phyloP scores from a whole-genome alignment of 2,888 invertebrate species.

The Notodonta dromedarius region DNA sequence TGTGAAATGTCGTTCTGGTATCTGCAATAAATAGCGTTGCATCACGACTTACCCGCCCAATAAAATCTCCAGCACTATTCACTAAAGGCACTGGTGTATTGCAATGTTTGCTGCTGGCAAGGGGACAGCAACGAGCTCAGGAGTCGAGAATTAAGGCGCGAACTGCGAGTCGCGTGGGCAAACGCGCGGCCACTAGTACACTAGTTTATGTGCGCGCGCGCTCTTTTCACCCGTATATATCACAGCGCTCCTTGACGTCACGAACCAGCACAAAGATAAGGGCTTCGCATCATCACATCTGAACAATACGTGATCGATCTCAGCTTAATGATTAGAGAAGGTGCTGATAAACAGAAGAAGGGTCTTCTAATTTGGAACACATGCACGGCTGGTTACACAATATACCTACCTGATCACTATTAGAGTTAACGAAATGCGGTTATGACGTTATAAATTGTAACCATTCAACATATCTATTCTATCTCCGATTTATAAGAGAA shows the following conservation, averaged over 20 bases:
- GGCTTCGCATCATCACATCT: slow-evolving; percentile 46
- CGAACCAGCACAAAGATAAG: slow-evolving; percentile 49
- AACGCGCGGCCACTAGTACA: slow-evolving; percentile 62
- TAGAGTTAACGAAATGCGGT: not conserved
- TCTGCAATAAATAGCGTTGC: slow-evolving; percentile 9
- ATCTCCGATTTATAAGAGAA: no score
- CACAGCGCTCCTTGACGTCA: slow-evolving; percentile 67
- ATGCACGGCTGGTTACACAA: not conserved
- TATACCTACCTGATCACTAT: not conserved
- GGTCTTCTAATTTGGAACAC: not conserved
- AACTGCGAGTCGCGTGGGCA: slow-evolving; percentile 59
- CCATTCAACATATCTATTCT: no score
- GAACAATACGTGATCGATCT: slow-evolving; percentile 54
- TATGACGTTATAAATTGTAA: no score
- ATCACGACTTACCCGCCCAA: slow-evolving; percentile 53
- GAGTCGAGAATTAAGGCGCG: slow-evolving; percentile 42
- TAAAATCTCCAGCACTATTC: slow-evolving; percentile 53
- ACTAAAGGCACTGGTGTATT: slow-evolving; percentile 58
- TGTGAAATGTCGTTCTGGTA: not conserved
- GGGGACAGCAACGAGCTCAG: slow-evolving; percentile 45
- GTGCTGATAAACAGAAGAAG: slow-evolving; percentile 9
- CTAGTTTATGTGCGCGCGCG: slow-evolving; percentile 75
- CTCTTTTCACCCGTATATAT: slow-evolving; percentile 68
- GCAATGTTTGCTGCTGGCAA: slow-evolving; percentile 33
- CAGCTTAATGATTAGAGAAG: slow-evolving; percentile 15